Evolutionary conservation across 2,113 vertebrate species (phyloP).

Genomic region (Hemiscyllium ocellatum): DNA sequence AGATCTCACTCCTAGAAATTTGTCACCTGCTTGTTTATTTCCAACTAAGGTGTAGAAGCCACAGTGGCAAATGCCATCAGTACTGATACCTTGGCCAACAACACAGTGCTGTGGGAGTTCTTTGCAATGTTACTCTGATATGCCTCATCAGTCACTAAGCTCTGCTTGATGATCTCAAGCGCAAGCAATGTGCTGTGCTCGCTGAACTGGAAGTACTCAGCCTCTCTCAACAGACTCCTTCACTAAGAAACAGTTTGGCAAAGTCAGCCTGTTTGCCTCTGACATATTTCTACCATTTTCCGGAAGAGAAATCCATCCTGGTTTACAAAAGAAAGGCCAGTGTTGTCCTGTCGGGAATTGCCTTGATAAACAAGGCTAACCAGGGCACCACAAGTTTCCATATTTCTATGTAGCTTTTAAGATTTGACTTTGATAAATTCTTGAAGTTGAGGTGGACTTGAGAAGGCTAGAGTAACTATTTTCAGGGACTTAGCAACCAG

Average conservation of each 20-base stretch:
- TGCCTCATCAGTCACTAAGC: slow-evolving; percentile 75
- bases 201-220: slow-evolving; percentile 72
- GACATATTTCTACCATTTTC: slow-evolving; percentile 73
- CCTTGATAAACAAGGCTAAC: slow-evolving; percentile 63
- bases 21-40: slow-evolving; percentile 71
- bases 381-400: slow-evolving; percentile 42
- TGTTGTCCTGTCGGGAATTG: slow-evolving; percentile 70
- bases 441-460: too few relatives aligned
- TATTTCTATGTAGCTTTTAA: background rate
- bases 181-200: slow-evolving; percentile 71
- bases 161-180: slow-evolving; percentile 68
- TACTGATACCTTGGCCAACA: slow-evolving; percentile 57
- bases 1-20: slow-evolving; percentile 70
- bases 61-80: slow-evolving; percentile 76
- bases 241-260: slow-evolving; percentile 75
- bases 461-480: background rate
- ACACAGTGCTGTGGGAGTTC: slow-evolving; percentile 67
- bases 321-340: slow-evolving; percentile 77
- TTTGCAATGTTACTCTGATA: slow-evolving; percentile 78
- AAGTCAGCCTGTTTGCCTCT: slow-evolving; percentile 72
- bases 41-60: slow-evolving; percentile 70
- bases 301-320: slow-evolving; percentile 80
- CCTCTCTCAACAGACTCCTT: slow-evolving; percentile 72
- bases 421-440: background rate
- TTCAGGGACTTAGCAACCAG: background rate